Evolutionary conservation across 1,140 invertebrate genomes (phyloP).

Genomic region (Microplitis demolitor): DNA sequence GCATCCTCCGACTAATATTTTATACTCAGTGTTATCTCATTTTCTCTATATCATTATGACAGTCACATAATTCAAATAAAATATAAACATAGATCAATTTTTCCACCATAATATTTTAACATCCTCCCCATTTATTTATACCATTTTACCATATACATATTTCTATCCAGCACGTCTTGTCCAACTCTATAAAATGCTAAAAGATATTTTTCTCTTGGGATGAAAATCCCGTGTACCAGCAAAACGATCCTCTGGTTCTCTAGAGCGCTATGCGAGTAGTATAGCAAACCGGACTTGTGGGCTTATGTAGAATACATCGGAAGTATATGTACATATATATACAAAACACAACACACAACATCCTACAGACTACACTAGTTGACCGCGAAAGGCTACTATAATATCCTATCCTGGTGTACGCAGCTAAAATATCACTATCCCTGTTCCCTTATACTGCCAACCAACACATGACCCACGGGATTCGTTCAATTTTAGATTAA

Average conservation of each 20-base stretch:
- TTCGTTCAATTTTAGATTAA: conserved; percentile 50
- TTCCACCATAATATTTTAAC: too few species aligned
- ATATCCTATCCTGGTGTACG: background rate
- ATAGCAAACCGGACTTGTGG: background rate
- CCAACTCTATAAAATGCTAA: background rate
- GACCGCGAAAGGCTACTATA: background rate
- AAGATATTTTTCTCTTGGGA: conserved; percentile 6
- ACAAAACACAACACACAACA: too few species aligned
- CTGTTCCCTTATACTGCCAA: background rate
- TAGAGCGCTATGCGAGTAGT: too few species aligned
- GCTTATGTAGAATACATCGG: conserved; percentile 4
- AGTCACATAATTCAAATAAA: too few species aligned
- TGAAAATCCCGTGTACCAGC: background rate
- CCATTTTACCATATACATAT: too few species aligned
- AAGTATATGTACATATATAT: background rate
- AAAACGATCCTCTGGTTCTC: background rate
- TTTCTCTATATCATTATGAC: too few species aligned
- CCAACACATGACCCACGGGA: conserved; percentile 27
- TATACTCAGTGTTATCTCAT: too few species aligned
- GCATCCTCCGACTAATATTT: too few species aligned
- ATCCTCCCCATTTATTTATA: too few species aligned
- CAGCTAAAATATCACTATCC: background rate
- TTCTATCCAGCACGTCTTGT: too few species aligned
- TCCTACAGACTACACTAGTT: background rate
- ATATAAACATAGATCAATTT: too few species aligned